Conservation (phyloP, 2,888 invertebrate species). For the Rhamphomyia laevipes region DNA sequence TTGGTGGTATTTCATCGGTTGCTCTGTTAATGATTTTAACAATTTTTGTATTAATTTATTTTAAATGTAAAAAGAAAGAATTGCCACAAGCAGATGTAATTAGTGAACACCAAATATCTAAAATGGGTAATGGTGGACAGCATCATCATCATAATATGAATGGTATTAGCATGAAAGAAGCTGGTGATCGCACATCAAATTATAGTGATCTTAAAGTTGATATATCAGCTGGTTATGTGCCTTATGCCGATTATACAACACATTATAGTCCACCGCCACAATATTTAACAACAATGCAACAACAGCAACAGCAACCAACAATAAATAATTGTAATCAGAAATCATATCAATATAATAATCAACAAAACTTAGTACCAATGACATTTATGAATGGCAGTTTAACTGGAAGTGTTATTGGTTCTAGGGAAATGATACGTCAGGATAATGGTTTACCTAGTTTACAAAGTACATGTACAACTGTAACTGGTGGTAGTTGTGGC, state of each 20-base stretch:
- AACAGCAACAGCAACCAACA: conserved; percentile 14
- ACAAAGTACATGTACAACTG: conserved; percentile 23
- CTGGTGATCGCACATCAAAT: conserved; percentile 79
- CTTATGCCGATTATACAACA: conserved; percentile 78
- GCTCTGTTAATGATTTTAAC: conserved; percentile 74
- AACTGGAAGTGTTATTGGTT: conserved; percentile 35
- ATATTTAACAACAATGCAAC: conserved; percentile 23
- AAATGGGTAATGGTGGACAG: conserved; percentile 38
- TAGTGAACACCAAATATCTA: conserved; percentile 44
- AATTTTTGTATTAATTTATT: conserved; percentile 74
- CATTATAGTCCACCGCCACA: conserved; percentile 70
- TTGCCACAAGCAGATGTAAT: conserved; percentile 42
- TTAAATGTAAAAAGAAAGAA: conserved; percentile 33
- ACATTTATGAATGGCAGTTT: conserved; percentile 31
- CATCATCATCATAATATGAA: conserved; percentile 70
- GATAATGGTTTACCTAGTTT: conserved; percentile 36
- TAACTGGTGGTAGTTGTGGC: not conserved
- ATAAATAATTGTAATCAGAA: not conserved
- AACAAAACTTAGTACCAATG: conserved; percentile 25
- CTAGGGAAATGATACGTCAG: conserved; percentile 28
- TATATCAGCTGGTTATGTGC: conserved; percentile 53
- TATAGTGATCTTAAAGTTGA: conserved; percentile 87
- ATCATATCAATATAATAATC: not conserved
- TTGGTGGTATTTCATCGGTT: conserved; percentile 69
- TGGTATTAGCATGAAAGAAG: conserved; percentile 48